Evolutionary conservation across 2,797 vertebrate genomes (phyloP).

Genomic region (Sebastes goodei): DNA sequence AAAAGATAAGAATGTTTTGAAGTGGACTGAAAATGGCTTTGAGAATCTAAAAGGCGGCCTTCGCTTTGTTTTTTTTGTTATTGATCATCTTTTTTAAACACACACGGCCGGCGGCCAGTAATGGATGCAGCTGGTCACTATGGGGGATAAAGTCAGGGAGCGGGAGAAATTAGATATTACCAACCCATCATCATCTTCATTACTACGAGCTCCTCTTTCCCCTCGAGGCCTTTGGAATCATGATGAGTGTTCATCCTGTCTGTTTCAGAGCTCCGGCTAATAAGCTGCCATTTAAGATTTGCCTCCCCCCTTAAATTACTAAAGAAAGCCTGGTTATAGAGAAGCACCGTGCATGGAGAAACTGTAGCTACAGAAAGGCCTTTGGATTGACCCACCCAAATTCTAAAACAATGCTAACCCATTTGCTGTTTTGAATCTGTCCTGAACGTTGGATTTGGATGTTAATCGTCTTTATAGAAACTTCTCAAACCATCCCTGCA

Average conservation of each 20-base stretch:
- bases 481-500: too few species aligned
- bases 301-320: not conserved
- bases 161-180: constrained; percentile 15
- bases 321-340: not conserved
- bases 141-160: not conserved
- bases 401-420: too few species aligned
- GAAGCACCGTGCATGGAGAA: not conserved
- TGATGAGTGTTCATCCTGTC: not conserved
- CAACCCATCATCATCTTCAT: constrained; percentile 35
- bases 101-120: not conserved
- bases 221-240: not conserved
- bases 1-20: constrained; percentile 53
- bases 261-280: not conserved
- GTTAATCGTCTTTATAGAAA: not conserved
- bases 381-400: not conserved
- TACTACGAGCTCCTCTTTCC: constrained; percentile 1
- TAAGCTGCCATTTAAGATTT: not conserved
- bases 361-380: not conserved
- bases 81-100: constrained; percentile 42
- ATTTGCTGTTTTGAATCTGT: too few species aligned
- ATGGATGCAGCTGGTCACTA: constrained; percentile 15
- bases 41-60: not conserved
- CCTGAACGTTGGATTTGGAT: not conserved
- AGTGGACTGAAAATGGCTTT: constrained; percentile 27
- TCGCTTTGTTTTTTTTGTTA: constrained; percentile 31